Evolutionary conservation across 2,888 invertebrate species (phyloP), one percentile per base, ranked within the genome.

Genomic region (Acrocera orbiculus): DNA sequence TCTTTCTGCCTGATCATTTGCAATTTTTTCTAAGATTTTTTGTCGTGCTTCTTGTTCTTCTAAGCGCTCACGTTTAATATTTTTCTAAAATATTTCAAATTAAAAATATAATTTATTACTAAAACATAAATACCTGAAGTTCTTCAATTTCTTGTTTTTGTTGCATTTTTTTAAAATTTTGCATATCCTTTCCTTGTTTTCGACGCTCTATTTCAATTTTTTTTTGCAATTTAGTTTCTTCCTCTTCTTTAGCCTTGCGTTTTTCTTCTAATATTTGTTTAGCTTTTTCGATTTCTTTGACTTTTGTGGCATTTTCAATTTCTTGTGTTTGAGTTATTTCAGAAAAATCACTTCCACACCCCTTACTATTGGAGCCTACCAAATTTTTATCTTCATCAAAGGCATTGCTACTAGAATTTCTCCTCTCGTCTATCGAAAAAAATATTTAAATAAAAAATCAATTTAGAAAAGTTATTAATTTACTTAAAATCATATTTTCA

Each of bases 1-100:
- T 9, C 78, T 54, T 50, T 79, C 80, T 1, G 73, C 73, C 48
- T 81, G 73, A 57, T 90, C 90, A 51, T 78, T 78, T 2, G 79
- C 85, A 39, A 90, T 89, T 56, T 89, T 83, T 34, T 77, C 76
- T 38, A 76, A 61, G 13, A 90, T 76, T 32, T 77, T 69, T 43
- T 89, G 79, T 8, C 79, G 65, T 0, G 80, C 81, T 8, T 71
- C 64, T 42, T 73, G 67, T 45, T 82, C 79, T 42, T 77, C 81
- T 42, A 73, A 63, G 48, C 76, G 80, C 46, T 85, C 86, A 36
- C 72, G 75, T 46, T 73, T 71, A 27, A 80, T 47, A 26, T 43
- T 51, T 26, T 52, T 50, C 41, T 47, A 22, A 28, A 27, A 32
- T 30, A n/a, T 20, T n/a, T 13, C 11, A 10, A 11, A 26, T 19